A percentile compares a stretch with the other conserved stretches of the same genome.
These are phyloP conservation scores for Oligia strigilis DNA, from an alignment of 2,888 invertebrate species.

Conservation along the genomic window DNA sequence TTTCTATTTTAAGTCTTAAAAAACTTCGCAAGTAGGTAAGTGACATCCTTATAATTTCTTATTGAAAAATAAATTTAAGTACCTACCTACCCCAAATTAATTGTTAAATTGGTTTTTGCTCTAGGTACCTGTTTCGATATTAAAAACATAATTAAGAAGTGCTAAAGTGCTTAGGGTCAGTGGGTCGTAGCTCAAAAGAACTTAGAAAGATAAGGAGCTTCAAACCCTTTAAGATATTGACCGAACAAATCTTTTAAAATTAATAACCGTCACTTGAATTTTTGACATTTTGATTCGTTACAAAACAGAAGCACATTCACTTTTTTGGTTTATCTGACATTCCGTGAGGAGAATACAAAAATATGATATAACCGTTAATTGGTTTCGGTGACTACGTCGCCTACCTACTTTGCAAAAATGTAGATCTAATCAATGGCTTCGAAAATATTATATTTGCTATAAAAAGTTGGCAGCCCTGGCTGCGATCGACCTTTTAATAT, in stretches of 20 bases:
- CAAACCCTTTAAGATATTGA: background rate
- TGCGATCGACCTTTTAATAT: too few relatives aligned
- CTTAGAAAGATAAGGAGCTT: background rate
- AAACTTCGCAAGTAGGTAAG: background rate
- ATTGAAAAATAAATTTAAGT: too few relatives aligned
- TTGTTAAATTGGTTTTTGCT: background rate
- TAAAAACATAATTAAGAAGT: background rate
- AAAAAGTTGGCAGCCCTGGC: too few relatives aligned
- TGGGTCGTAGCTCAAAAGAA: too few relatives aligned
- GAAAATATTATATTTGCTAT: too few relatives aligned
- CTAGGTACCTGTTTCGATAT: background rate
- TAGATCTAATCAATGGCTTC: background rate
- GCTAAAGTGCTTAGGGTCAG: too few relatives aligned
- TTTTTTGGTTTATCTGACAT: slow-evolving; percentile 16
- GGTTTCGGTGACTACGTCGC: slow-evolving; percentile 5
- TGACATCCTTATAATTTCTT: too few relatives aligned
- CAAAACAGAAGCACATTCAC: slow-evolving; percentile 9
- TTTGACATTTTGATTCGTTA: slow-evolving; percentile 7
- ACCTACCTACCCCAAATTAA: too few relatives aligned
- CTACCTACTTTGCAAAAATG: background rate
- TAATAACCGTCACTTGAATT: background rate
- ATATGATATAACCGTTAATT: slow-evolving; percentile 30
- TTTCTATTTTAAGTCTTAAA: background rate
- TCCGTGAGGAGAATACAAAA: background rate
- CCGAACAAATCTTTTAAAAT: background rate